phyloP scores from a whole-genome alignment of 2,113 vertebrate species.

The Platichthys stellatus region DNA sequence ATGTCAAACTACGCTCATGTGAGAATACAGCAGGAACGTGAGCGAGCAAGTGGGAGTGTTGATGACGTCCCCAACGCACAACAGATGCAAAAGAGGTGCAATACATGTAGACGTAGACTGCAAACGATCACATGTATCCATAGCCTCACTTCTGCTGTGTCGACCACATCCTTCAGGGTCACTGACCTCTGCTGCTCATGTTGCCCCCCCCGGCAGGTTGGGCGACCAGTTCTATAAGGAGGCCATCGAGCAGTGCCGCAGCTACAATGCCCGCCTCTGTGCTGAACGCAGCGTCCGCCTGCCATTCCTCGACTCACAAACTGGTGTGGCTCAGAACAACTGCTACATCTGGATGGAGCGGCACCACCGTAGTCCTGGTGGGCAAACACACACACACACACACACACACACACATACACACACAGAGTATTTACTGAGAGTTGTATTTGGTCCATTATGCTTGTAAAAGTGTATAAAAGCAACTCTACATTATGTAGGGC shows the following conservation, averaged over 20 bases:
- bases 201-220: slow-evolving; percentile 79
- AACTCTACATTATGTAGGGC: background rate
- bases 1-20: background rate
- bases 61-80: background rate
- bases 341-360: slow-evolving; percentile 99
- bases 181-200: slow-evolving; percentile 24
- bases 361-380: slow-evolving; percentile 95
- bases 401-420: background rate
- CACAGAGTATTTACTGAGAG: background rate
- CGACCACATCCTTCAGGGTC: slow-evolving; percentile 12
- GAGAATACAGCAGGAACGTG: background rate
- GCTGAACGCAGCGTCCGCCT: slow-evolving; percentile 96
- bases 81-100: too few relatives aligned
- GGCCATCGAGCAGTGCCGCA: slow-evolving; percentile 97
- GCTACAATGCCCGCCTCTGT: slow-evolving; percentile 95
- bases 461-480: background rate
- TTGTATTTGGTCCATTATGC: background rate
- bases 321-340: slow-evolving; percentile 97
- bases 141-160: slow-evolving; percentile 1
- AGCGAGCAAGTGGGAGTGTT: background rate
- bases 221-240: slow-evolving; percentile 99
- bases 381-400: slow-evolving; percentile 25
- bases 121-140: too few relatives aligned
- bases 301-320: slow-evolving; percentile 97
- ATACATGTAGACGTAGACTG: too few relatives aligned